phyloP scores from a whole-genome alignment of 2,797 vertebrate species.

The Pseudochromis fuscus region DNA sequence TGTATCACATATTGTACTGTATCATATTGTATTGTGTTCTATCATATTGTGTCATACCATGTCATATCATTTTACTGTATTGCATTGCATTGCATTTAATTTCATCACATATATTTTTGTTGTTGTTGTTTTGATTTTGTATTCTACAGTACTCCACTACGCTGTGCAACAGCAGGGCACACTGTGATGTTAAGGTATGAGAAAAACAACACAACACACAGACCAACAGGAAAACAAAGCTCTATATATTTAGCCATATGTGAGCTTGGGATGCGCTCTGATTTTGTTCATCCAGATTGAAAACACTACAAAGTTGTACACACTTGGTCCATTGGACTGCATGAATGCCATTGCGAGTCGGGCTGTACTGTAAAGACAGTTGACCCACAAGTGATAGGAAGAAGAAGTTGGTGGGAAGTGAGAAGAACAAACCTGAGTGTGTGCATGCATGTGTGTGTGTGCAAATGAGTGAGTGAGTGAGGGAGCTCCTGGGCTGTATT shows the following conservation, averaged over 20 bases:
- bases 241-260: too few species aligned
- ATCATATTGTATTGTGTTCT: conserved; percentile 47
- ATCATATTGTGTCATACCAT: conserved; percentile 44
- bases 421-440: conserved; percentile 18
- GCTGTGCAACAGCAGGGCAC: neutral
- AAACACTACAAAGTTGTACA: conserved; percentile 12
- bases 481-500: conserved; percentile 73
- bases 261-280: too few species aligned
- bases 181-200: conserved; percentile 5
- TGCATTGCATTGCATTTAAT: conserved; percentile 37
- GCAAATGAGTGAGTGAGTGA: conserved; percentile 35
- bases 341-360: conserved; percentile 22
- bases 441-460: conserved; percentile 27
- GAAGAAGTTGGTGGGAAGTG: conserved; percentile 22
- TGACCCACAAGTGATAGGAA: conserved; percentile 50
- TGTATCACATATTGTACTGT: conserved; percentile 45
- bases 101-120: conserved; percentile 33
- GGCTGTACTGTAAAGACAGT: conserved; percentile 38
- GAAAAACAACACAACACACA: conserved; percentile 15
- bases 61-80: conserved; percentile 53
- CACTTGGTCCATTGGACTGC: conserved; percentile 15
- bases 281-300: too few species aligned
- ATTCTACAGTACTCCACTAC: neutral
- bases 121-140: neutral
- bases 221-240: too few species aligned